phyloP scores from a whole-genome alignment of 1,140 invertebrate genomes.

The Araneus ventricosus region DNA sequence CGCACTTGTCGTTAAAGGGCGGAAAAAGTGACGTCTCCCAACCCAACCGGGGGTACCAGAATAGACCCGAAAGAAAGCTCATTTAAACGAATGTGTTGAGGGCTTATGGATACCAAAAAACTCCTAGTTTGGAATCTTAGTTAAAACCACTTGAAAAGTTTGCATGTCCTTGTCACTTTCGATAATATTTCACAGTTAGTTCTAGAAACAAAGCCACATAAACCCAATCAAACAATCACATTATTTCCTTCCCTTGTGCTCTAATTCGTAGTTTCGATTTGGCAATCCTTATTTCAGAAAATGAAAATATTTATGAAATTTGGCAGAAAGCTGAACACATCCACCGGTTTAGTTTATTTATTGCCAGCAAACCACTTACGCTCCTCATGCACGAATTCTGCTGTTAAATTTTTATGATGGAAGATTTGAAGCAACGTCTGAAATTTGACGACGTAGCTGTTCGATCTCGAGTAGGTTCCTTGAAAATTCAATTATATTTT shows the following conservation, averaged over 20 bases:
- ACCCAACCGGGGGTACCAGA: too few species aligned
- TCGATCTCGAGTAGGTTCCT: conserved; percentile 36
- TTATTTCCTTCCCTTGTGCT: not conserved
- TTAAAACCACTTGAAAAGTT: too few species aligned
- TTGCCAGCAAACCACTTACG: not conserved
- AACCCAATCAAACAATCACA: not conserved
- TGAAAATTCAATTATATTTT: not conserved
- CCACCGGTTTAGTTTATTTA: not conserved
- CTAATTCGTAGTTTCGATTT: not conserved
- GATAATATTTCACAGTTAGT: too few species aligned
- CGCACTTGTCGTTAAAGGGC: too few species aligned
- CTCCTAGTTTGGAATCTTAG: too few species aligned
- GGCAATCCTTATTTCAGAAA: not conserved
- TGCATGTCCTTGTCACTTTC: too few species aligned
- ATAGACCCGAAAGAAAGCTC: too few species aligned
- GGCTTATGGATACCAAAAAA: too few species aligned
- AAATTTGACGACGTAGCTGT: conserved; percentile 52
- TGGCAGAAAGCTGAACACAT: not conserved
- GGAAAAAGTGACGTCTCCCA: too few species aligned
- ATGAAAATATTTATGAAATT: conserved; percentile 13
- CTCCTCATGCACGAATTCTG: not conserved
- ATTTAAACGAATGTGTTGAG: too few species aligned
- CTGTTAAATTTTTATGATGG: conserved; percentile 28
- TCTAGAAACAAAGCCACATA: not conserved
- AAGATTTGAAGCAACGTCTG: conserved; percentile 36